phyloP scores from a whole-genome alignment of 2,888 invertebrate species.

The Cyclophora punctaria region DNA sequence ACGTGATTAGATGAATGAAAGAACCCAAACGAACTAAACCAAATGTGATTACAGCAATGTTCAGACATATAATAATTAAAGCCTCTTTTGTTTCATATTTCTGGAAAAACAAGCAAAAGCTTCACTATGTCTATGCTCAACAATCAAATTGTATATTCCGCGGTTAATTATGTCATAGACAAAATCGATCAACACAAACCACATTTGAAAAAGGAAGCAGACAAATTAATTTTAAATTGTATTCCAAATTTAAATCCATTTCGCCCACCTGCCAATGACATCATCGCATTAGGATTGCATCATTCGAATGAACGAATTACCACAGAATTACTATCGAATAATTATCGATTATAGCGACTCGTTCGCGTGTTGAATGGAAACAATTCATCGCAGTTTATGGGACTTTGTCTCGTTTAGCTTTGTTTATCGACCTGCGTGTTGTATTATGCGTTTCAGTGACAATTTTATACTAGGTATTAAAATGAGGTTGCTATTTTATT shows the following conservation, averaged over 20 bases:
- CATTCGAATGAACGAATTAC: slow-evolving; percentile 21
- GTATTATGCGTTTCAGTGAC: slow-evolving; percentile 33
- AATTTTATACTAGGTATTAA: slow-evolving; percentile 30
- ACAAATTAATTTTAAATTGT: slow-evolving; percentile 22
- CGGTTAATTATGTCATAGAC: neutral
- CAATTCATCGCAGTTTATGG: slow-evolving; percentile 61
- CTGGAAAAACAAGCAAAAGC: neutral
- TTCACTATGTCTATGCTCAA: too few species aligned
- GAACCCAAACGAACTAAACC: slow-evolving; percentile 69
- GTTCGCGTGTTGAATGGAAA: slow-evolving; percentile 60
- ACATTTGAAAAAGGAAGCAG: slow-evolving; percentile 22
- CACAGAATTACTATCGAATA: slow-evolving; percentile 30
- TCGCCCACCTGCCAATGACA: slow-evolving; percentile 38
- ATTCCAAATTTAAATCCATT: slow-evolving; percentile 35
- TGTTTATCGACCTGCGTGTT: slow-evolving; percentile 59
- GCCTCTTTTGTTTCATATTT: slow-evolving; percentile 39
- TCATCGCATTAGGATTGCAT: slow-evolving; percentile 42
- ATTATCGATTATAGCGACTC: slow-evolving; percentile 39
- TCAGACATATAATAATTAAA: slow-evolving; percentile 67
- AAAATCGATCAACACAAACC: slow-evolving; percentile 7
- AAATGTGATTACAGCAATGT: slow-evolving; percentile 71
- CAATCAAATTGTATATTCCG: too few species aligned
- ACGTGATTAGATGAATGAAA: slow-evolving; percentile 73
- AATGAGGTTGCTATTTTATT: slow-evolving; percentile 28
- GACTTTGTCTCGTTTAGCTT: slow-evolving; percentile 59